A percentile compares a stretch with the other conserved stretches of the same genome.
Conservation (phyloP, 2,888 invertebrate genomes). For the Ctenicera cuprea region DNA sequence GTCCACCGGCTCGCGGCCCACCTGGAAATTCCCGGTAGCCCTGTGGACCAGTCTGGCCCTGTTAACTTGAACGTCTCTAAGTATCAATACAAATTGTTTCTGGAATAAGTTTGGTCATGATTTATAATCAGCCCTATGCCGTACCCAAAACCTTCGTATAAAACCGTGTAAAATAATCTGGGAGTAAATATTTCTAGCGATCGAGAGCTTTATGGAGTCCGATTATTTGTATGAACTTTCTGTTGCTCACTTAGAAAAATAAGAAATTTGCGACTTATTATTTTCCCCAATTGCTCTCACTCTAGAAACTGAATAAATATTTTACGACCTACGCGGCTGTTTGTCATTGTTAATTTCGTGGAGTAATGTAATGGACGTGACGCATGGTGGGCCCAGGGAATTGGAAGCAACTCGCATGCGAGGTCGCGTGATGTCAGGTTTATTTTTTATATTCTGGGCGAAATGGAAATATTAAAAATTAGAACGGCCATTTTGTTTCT, state of each 20-base stretch:
- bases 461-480: slow-evolving; percentile 14
- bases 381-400: slow-evolving; percentile 50
- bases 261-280: slow-evolving; percentile 18
- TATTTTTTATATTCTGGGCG: slow-evolving; percentile 38
- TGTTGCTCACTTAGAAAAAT: not conserved
- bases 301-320: slow-evolving; percentile 50
- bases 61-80: too few species aligned
- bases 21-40: too few species aligned
- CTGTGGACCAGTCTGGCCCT: too few species aligned
- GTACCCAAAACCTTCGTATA: too few species aligned
- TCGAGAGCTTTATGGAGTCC: too few species aligned
- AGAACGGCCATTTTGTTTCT: not conserved
- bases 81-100: too few species aligned
- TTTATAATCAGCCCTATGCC: too few species aligned
- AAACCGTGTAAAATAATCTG: too few species aligned
- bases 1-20: too few species aligned
- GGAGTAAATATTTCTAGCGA: too few species aligned
- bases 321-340: slow-evolving; percentile 49
- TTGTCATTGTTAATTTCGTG: slow-evolving; percentile 56
- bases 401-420: slow-evolving; percentile 48
- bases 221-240: too few species aligned
- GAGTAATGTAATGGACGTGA: slow-evolving; percentile 54
- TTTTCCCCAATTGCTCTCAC: slow-evolving; percentile 8
- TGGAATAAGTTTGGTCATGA: too few species aligned
- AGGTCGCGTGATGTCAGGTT: slow-evolving; percentile 48